Base-by-base conservation (phyloP, 2,888 invertebrate genomes). In the Leptarthrus brevirostris region DNA sequence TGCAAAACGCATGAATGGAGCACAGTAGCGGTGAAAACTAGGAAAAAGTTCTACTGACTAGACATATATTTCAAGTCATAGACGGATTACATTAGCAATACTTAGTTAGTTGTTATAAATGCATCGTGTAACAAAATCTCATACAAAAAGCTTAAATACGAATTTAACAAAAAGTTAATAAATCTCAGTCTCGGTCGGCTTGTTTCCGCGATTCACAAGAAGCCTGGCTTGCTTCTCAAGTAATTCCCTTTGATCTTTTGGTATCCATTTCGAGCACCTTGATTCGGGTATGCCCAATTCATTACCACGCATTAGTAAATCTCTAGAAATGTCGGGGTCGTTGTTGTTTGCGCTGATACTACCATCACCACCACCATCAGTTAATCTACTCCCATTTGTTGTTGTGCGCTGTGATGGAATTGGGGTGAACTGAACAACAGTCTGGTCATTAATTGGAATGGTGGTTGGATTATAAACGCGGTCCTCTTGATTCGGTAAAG, bases 391-490 rank as follows among this genome's bases (percentile, higher is more conserved):
- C n/a, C 66, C 64, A 20, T 2, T 47, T 16, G 71, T 64, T 22
- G 54, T 66, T n/a, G 34, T 34, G 34, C 61, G 40, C 10, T 58
- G 14, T 56, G 73, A 22, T 12, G 53, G 30, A 30, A 40, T 44
- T 53, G 52, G 66, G n/a, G 75, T 54, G 18, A 36, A 52, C 14
- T 73, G 22, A 8, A 36, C 64, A 54, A 66, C 52, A n/a, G 64
- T 70, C 72, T 52, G 52, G 40, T 81, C 66, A 56, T 72, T 82
- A 12, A 78, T 8, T 2, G 84, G 83, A 56, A 80, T 78, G 4
- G 84, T 84, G n/a, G 83, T 84, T 4, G 84, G 81, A 80, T 83
- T 83, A 70, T 84, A 84, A 34, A 84, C 84, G 74, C 82, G 81
- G 74, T 83, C 83, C 24, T 69, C 52, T 14, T 49, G 66, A 54